Evolutionary conservation across 2,797 vertebrate species (phyloP).

Genomic region (Spea hammondii): DNA sequence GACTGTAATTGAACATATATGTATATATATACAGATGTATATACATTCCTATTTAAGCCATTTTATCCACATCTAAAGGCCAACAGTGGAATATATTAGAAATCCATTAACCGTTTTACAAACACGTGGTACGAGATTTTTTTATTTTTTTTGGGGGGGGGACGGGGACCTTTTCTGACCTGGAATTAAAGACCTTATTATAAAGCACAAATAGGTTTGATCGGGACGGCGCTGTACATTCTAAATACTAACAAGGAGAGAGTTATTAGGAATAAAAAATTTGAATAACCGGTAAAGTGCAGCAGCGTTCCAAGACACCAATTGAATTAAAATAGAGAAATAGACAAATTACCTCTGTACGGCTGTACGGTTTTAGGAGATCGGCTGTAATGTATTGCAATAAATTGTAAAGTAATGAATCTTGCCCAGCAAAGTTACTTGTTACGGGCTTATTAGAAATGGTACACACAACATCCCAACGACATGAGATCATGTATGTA

Average conservation of each 20-base stretch:
- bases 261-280: not conserved
- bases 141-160: not conserved
- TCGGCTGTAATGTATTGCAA: too few relatives aligned
- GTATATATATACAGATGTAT: slow-evolving; percentile 1
- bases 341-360: too few relatives aligned
- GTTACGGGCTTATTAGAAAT: too few relatives aligned
- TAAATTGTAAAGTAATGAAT: too few relatives aligned
- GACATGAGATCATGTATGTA: too few relatives aligned
- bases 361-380: too few relatives aligned
- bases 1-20: not conserved
- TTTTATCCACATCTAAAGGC: slow-evolving; percentile 12
- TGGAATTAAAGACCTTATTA: not conserved
- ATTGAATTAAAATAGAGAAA: too few relatives aligned
- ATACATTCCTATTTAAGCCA: slow-evolving; percentile 3
- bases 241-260: not conserved
- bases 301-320: too few relatives aligned
- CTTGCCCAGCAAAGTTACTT: too few relatives aligned
- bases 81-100: slow-evolving; percentile 1
- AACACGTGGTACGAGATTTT: not conserved
- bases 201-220: not conserved
- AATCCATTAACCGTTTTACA: not conserved
- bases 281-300: too few relatives aligned
- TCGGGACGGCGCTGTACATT: not conserved
- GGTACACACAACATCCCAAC: too few relatives aligned
- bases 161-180: slow-evolving; percentile 1